A percentile compares a stretch with the other conserved stretches of the same genome.
These are phyloP conservation scores for Tachypleus tridentatus DNA, from an alignment of 1,140 invertebrate genomes.

Conservation along the genomic window DNA sequence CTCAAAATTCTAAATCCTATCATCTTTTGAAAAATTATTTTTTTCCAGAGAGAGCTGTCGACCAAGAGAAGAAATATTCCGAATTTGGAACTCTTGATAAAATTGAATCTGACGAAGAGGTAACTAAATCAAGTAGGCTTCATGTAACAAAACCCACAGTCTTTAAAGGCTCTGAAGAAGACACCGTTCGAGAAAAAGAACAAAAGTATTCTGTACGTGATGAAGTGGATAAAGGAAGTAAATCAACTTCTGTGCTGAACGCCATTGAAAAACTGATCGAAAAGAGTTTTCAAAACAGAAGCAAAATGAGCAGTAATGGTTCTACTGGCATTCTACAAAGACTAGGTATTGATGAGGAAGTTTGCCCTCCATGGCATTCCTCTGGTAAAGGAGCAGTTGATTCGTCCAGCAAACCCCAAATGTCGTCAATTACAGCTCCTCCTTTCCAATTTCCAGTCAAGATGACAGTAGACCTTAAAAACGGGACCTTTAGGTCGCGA, in stretches of 20 bases:
- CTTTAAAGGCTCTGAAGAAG: neutral
- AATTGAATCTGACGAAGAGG: neutral
- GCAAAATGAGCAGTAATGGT: conserved; percentile 37
- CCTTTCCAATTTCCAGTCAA: too few species aligned
- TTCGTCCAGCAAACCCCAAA: conserved; percentile 43
- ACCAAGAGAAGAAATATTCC: neutral
- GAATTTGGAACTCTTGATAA: neutral
- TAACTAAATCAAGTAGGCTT: neutral
- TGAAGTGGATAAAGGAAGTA: neutral
- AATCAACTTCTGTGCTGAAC: conserved; percentile 61
- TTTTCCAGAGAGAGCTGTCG: neutral
- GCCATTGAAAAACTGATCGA: conserved; percentile 94
- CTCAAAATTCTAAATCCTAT: conserved; percentile 23
- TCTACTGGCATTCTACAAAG: conserved; percentile 68
- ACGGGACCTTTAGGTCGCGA: too few species aligned
- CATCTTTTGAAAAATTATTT: conserved; percentile 8
- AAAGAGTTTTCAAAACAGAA: conserved; percentile 82
- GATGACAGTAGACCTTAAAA: too few species aligned
- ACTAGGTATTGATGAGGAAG: conserved; percentile 74
- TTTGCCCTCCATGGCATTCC: conserved; percentile 28
- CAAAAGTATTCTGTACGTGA: neutral
- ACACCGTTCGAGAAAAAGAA: neutral
- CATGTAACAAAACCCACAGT: neutral
- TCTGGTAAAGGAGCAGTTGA: conserved; percentile 52
- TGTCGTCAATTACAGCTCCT: too few species aligned